Evolutionary conservation across 2,888 invertebrate genomes (phyloP).

Genomic region (Microctonus hyperodae): DNA sequence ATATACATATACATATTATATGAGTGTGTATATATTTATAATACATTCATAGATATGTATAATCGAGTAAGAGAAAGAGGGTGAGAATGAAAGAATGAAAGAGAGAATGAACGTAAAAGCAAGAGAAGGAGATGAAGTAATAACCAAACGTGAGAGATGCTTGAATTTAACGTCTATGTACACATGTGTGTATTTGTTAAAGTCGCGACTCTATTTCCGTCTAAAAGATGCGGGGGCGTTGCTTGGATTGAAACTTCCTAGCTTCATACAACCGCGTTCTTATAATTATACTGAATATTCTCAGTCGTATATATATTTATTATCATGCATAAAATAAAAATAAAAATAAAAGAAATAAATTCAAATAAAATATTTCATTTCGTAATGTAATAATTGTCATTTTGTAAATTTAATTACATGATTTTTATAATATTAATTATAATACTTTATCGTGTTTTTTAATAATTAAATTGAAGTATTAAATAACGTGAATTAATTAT

Average conservation of each 20-base stretch:
- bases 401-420: no score
- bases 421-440: no score
- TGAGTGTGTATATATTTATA: neutral
- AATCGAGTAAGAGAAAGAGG: neutral
- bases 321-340: neutral
- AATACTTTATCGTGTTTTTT: no score
- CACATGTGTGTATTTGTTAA: conserved; percentile 39
- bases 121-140: conserved; percentile 9
- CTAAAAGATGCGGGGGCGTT: conserved; percentile 53
- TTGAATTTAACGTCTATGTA: conserved; percentile 4
- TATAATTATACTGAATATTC: conserved; percentile 40
- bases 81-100: neutral
- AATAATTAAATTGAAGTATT: no score
- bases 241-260: conserved; percentile 48
- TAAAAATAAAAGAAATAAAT: neutral
- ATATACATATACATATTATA: neutral
- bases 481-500: no score
- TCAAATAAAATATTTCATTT: conserved; percentile 25
- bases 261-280: conserved; percentile 34
- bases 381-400: no score
- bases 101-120: conserved; percentile 8
- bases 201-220: conserved; percentile 55
- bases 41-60: neutral
- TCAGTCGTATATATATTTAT: conserved; percentile 3
- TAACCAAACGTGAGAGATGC: conserved; percentile 21